Conservation (phyloP, 2,888 invertebrate genomes). For the Tiliacea aurago region DNA sequence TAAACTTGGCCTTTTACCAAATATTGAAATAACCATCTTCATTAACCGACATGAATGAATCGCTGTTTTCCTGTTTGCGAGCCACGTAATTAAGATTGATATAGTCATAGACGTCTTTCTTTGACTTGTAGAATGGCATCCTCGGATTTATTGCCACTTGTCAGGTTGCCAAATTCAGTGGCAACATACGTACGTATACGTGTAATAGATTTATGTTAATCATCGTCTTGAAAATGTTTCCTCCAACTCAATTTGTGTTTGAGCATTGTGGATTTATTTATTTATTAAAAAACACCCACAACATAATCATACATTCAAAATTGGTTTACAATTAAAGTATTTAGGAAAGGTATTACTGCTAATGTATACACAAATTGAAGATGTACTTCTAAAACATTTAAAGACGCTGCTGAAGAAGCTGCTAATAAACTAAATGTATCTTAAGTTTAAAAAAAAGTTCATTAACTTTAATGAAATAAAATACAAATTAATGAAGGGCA, state of each 20-base stretch:
- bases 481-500: too few relatives aligned
- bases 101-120: slow-evolving; percentile 4
- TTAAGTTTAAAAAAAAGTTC: too few relatives aligned
- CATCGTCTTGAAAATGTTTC: neutral
- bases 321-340: too few relatives aligned
- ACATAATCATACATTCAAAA: too few relatives aligned
- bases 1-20: too few relatives aligned
- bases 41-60: slow-evolving; percentile 27
- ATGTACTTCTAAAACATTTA: too few relatives aligned
- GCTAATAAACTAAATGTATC: too few relatives aligned
- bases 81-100: slow-evolving; percentile 36
- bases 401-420: too few relatives aligned
- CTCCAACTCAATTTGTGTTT: neutral
- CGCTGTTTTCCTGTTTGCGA: slow-evolving; percentile 35
- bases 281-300: too few relatives aligned
- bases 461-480: too few relatives aligned
- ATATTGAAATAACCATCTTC: neutral
- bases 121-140: slow-evolving; percentile 6
- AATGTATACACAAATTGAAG: too few relatives aligned
- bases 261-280: neutral
- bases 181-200: neutral
- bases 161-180: slow-evolving; percentile 26
- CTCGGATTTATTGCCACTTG: slow-evolving; percentile 13
- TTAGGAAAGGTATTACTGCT: too few relatives aligned
- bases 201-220: neutral